Percentiles rank a stretch among this genome's conserved stretches.
These are phyloP conservation scores for Elegia similella DNA, from an alignment of 2,888 invertebrate species.

Conservation along the genomic window DNA sequence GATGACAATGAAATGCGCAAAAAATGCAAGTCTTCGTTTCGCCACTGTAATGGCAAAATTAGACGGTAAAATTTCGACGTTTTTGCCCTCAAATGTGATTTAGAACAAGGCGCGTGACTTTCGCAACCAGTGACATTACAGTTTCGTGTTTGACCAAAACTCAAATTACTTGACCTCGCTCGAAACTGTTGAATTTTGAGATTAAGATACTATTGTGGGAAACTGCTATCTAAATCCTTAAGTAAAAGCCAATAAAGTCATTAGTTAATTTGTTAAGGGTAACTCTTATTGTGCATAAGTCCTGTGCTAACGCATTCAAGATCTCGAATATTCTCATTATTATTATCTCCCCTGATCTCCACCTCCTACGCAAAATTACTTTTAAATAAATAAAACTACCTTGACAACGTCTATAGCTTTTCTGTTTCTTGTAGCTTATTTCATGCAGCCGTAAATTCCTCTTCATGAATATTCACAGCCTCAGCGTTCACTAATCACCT, in stretches of 20 bases:
- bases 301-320: not conserved
- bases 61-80: slow-evolving; percentile 53
- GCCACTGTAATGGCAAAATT: slow-evolving; percentile 51
- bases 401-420: not conserved
- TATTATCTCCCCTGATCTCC: not conserved
- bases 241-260: not conserved
- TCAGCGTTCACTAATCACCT: not conserved
- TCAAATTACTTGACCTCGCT: slow-evolving; percentile 67
- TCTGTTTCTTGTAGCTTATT: not conserved
- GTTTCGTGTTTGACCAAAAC: slow-evolving; percentile 71
- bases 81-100: slow-evolving; percentile 61
- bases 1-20: slow-evolving; percentile 43
- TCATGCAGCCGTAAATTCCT: not conserved
- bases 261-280: not conserved
- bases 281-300: not conserved
- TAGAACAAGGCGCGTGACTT: slow-evolving; percentile 66
- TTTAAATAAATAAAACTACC: no score
- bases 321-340: not conserved
- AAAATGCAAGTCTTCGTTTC: slow-evolving; percentile 43
- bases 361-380: not conserved
- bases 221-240: not conserved
- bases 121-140: slow-evolving; percentile 69
- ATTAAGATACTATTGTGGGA: slow-evolving; percentile 17
- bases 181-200: slow-evolving; percentile 30
- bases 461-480: not conserved